A percentile compares a stretch with the other conserved stretches of the same genome.
Conservation (phyloP, 2,113 vertebrate genomes). For the Rostratula benghalensis region DNA sequence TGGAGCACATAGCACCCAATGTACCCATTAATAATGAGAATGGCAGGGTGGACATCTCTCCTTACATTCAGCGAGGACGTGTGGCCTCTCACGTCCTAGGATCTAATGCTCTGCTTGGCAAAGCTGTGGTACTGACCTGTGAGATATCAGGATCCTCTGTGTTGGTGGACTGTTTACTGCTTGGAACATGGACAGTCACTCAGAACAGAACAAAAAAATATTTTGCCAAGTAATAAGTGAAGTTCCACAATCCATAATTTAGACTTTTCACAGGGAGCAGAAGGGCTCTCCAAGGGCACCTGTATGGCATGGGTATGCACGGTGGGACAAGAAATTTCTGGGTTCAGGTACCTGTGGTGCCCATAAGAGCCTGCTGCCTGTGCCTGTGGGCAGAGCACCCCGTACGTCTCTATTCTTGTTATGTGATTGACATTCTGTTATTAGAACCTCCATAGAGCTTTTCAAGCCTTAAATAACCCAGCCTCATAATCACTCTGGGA, state of each 20-base stretch:
- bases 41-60: background rate
- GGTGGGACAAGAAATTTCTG: background rate
- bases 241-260: background rate
- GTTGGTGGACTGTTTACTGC: background rate
- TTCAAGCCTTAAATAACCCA: constrained; percentile 66
- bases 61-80: background rate
- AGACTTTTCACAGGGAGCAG: background rate
- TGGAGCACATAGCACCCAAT: background rate
- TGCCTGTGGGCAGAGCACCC: rapidly evolving
- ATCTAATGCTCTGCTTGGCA: background rate
- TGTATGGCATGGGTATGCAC: background rate
- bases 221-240: background rate
- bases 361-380: background rate
- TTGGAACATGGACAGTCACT: background rate
- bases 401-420: background rate
- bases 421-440: background rate
- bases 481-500: constrained; percentile 44
- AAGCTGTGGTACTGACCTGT: background rate
- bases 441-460: constrained; percentile 53
- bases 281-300: background rate
- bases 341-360: background rate
- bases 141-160: background rate
- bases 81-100: background rate
- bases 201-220: background rate
- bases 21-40: background rate